These are phyloP conservation scores for Tetrax tetrax DNA, from an alignment of 2,113 vertebrate genomes.

Conservation along the genomic window DNA sequence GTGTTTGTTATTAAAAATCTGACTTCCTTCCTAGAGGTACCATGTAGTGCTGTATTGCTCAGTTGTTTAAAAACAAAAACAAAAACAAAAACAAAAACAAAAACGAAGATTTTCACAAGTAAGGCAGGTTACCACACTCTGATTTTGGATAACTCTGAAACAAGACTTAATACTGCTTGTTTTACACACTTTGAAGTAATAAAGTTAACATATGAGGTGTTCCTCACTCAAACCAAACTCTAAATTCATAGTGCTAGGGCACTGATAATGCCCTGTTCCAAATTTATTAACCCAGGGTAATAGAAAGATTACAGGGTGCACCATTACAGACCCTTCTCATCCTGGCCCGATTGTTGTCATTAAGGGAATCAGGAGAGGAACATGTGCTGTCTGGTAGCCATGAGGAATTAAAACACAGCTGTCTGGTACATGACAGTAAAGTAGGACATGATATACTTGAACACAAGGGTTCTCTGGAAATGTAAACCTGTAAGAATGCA, in stretches of 20 bases:
- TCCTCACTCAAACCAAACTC: not conserved
- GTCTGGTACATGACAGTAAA: not conserved
- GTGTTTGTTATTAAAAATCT: not conserved
- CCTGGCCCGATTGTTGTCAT: accelerated
- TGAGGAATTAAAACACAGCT: not conserved
- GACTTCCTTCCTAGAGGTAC: not conserved
- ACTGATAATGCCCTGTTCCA: not conserved
- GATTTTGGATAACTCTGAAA: not conserved
- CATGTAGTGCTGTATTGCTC: not conserved
- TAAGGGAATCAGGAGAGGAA: not conserved
- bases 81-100: not conserved
- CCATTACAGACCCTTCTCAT: not conserved
- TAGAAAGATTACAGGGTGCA: not conserved
- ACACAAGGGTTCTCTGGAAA: not conserved
- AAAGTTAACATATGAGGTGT: not conserved
- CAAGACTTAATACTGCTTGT: not conserved
- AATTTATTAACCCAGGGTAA: not conserved
- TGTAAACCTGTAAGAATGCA: not conserved
- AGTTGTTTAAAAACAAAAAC: not conserved
- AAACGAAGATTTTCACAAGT: not conserved
- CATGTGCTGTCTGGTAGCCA: not conserved
- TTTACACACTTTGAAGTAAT: not conserved
- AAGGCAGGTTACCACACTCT: not conserved
- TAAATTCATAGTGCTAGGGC: not conserved
- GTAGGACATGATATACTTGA: accelerated